Percentiles rank a stretch among this genome's conserved stretches.
These are phyloP conservation scores for Sorex fumeus DNA, from an alignment of 2,113 vertebrate genomes.

Conservation along the genomic window DNA sequence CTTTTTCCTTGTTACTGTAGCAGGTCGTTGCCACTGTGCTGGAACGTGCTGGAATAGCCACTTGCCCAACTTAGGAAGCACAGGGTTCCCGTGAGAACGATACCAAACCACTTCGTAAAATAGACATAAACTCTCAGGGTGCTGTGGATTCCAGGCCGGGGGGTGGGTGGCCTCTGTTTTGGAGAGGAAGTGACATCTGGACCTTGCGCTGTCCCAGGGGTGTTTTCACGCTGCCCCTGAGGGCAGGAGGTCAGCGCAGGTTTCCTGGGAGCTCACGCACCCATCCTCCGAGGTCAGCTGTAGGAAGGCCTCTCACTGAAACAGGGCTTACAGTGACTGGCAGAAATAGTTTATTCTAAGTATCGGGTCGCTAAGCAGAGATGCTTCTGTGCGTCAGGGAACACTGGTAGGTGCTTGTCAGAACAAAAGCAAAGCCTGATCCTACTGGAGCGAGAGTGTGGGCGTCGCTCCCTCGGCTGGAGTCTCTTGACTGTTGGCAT, in stretches of 20 bases:
- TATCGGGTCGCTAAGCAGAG: not conserved
- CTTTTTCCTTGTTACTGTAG: conserved; percentile 50
- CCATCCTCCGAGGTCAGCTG: not conserved
- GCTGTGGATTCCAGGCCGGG: conserved; percentile 69
- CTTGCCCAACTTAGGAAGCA: not conserved
- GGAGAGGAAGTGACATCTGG: not conserved
- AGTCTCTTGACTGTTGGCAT: not conserved
- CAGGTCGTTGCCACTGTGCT: conserved; percentile 9
- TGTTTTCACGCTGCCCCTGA: too few species aligned
- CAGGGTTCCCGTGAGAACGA: conserved; percentile 44
- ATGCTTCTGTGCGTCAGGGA: not conserved
- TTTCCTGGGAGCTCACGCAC: fast-evolving
- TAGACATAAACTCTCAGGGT: conserved; percentile 73
- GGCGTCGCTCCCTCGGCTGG: not conserved
- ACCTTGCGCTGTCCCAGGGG: not conserved
- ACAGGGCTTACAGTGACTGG: not conserved
- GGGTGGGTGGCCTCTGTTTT: not conserved
- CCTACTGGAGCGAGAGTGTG: too few species aligned
- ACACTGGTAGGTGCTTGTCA: not conserved
- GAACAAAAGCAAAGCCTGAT: not conserved
- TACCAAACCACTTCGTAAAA: conserved; percentile 36
- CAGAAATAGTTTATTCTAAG: not conserved
- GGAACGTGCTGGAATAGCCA: not conserved
- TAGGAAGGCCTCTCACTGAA: not conserved
- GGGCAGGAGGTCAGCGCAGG: not conserved